These are phyloP conservation scores for Diaprepes abbreviatus DNA, from an alignment of 2,888 invertebrate genomes.

Conservation along the genomic window DNA sequence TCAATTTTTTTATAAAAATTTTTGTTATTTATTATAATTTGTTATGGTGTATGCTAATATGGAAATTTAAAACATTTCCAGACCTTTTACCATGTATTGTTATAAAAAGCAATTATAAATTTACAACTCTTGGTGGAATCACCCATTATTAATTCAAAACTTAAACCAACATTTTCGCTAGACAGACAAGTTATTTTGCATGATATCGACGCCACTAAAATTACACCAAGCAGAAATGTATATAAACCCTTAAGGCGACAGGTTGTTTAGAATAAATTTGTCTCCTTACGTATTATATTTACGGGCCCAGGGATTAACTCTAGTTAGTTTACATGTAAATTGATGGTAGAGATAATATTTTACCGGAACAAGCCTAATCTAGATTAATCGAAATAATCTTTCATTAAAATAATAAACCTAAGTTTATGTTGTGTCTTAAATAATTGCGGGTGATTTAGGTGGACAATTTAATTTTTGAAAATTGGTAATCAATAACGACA, in stretches of 20 bases:
- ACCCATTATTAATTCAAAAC: slow-evolving; percentile 3
- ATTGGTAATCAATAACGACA: not conserved
- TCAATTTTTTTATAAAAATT: too few species aligned
- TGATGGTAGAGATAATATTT: slow-evolving; percentile 47
- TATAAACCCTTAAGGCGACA: slow-evolving; percentile 46
- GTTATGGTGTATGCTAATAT: too few species aligned
- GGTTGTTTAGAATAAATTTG: slow-evolving; percentile 48
- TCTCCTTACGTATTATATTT: slow-evolving; percentile 45
- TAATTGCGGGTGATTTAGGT: slow-evolving; percentile 38
- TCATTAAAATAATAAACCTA: slow-evolving; percentile 41
- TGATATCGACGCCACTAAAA: slow-evolving; percentile 37
- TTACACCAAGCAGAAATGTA: slow-evolving; percentile 38
- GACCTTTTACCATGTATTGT: too few species aligned
- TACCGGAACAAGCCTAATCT: slow-evolving; percentile 42
- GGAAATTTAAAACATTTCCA: too few species aligned
- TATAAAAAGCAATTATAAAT: too few species aligned
- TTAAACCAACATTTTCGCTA: slow-evolving; percentile 9
- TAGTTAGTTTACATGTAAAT: slow-evolving; percentile 47
- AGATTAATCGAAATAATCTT: slow-evolving; percentile 47
- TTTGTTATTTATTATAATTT: too few species aligned
- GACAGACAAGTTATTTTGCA: slow-evolving; percentile 31
- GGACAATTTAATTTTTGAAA: slow-evolving; percentile 6
- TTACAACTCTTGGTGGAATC: too few species aligned
- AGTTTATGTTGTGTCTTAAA: slow-evolving; percentile 32
- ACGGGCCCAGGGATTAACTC: slow-evolving; percentile 38